Conservation (phyloP, 2,113 vertebrate species). For the Opisthocomus hoazin region DNA sequence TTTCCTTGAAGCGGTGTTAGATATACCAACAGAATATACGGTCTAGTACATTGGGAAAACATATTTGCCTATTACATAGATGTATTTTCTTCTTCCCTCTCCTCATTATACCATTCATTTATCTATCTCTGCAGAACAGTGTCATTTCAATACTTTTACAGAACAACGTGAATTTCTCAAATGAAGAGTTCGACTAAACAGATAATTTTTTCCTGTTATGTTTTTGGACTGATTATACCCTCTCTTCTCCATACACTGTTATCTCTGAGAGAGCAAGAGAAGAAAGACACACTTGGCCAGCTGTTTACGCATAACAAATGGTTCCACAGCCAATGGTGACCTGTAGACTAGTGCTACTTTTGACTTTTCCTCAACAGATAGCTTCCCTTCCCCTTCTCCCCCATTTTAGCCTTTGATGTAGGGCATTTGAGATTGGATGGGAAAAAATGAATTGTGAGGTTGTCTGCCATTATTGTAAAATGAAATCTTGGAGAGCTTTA, state of each 20-base stretch:
- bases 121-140: neutral
- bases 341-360: neutral
- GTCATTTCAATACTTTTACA: neutral
- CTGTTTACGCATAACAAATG: neutral
- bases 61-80: neutral
- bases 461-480: slow-evolving; percentile 67
- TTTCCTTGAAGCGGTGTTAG: neutral
- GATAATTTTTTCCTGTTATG: neutral
- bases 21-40: neutral
- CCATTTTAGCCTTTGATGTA: slow-evolving; percentile 67
- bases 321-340: neutral
- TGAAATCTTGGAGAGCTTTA: slow-evolving; percentile 55
- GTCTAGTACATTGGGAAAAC: neutral
- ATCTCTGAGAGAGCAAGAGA: neutral
- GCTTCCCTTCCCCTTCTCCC: neutral
- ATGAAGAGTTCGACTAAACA: neutral
- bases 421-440: slow-evolving; percentile 75
- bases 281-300: neutral
- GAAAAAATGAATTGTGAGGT: slow-evolving; percentile 60
- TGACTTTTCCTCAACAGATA: neutral
- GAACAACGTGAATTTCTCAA: neutral
- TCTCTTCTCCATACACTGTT: neutral
- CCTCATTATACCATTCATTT: neutral
- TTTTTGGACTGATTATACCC: neutral
- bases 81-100: neutral